Evolutionary conservation across 2,888 invertebrate genomes (phyloP).

Genomic region (Notodonta dromedarius): DNA sequence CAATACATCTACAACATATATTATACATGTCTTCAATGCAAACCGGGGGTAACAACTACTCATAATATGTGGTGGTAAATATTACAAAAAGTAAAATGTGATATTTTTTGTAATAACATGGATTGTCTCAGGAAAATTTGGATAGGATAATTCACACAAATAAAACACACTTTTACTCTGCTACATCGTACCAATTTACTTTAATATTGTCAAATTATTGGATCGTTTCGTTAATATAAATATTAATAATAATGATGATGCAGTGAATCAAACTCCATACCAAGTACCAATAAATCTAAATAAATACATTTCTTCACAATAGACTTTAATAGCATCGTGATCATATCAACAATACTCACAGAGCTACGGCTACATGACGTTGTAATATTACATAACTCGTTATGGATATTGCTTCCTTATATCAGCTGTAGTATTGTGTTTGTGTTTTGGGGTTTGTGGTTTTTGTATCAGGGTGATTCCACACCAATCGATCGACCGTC

Average conservation of each 20-base stretch:
- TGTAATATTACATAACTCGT: constrained; percentile 6
- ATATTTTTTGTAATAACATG: too few relatives aligned
- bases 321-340: not conserved
- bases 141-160: constrained; percentile 5
- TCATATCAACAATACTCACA: constrained; percentile 20
- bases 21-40: too few relatives aligned
- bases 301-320: constrained; percentile 2
- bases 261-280: constrained; percentile 12
- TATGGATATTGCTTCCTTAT: constrained; percentile 22
- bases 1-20: too few relatives aligned
- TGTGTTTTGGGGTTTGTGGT: not conserved
- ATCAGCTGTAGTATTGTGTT: constrained; percentile 8
- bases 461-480: too few relatives aligned
- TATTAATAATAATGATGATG: constrained; percentile 12
- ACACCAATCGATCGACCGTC: too few relatives aligned
- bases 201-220: constrained; percentile 76
- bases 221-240: constrained; percentile 36
- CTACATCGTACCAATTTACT: constrained; percentile 78
- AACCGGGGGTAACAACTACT: too few relatives aligned
- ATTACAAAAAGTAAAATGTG: too few relatives aligned
- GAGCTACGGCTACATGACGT: too few relatives aligned
- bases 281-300: constrained; percentile 5
- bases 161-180: constrained; percentile 36
- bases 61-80: too few relatives aligned
- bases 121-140: not conserved